phyloP scores from a whole-genome alignment of 1,140 invertebrate species.

The Dendroctonus ponderosae region DNA sequence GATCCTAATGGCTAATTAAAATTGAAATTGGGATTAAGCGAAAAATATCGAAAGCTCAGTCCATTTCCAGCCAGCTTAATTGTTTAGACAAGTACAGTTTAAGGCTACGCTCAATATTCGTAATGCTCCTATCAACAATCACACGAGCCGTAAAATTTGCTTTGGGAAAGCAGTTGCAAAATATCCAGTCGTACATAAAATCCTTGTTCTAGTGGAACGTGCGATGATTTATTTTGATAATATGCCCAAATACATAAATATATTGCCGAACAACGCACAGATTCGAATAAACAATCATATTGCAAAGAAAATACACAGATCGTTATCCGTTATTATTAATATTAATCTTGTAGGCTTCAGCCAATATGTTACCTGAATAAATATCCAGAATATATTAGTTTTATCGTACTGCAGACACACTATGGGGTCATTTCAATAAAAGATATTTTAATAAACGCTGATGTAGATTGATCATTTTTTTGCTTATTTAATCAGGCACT shows the following conservation, averaged over 20 bases:
- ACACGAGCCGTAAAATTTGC: too few relatives aligned
- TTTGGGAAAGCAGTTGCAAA: background rate
- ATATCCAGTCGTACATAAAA: conserved; percentile 4
- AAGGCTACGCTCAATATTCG: too few relatives aligned
- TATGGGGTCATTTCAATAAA: too few relatives aligned
- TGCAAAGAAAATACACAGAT: conserved; percentile 18
- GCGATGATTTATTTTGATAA: conserved; percentile 17
- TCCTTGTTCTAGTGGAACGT: background rate
- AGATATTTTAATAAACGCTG: too few relatives aligned
- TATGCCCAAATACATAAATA: conserved; percentile 7
- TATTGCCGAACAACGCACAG: background rate
- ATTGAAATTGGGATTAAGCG: too few relatives aligned
- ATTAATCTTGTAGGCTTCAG: conserved; percentile 11
- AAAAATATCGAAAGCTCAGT: too few relatives aligned
- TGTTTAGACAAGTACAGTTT: too few relatives aligned
- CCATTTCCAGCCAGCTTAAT: too few relatives aligned
- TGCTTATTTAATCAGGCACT: too few relatives aligned
- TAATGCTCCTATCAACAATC: too few relatives aligned
- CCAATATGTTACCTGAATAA: conserved; percentile 7
- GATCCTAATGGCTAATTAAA: too few relatives aligned
- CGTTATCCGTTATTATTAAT: conserved; percentile 11
- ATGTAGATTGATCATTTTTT: too few relatives aligned
- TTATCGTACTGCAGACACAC: background rate
- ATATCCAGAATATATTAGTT: conserved; percentile 2
- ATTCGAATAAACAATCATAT: conserved; percentile 22